Evolutionary conservation across 1,140 invertebrate species (phyloP).

Genomic region (Lutraria rhynchaena): DNA sequence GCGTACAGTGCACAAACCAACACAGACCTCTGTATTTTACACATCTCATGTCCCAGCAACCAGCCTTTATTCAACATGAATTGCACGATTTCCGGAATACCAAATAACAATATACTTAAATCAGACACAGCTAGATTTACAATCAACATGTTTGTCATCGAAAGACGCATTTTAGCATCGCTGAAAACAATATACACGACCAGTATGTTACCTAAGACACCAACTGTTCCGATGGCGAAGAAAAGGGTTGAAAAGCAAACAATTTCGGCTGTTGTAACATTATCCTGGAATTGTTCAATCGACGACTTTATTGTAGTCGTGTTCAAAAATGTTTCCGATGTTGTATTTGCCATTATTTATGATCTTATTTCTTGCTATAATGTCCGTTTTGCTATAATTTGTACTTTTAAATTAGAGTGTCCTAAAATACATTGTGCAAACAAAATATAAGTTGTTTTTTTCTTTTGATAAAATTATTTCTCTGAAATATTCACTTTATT

Average conservation of each 20-base stretch:
- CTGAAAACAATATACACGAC: constrained; percentile 79
- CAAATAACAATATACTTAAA: constrained; percentile 79
- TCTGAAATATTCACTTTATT: too few species aligned
- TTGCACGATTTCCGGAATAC: constrained; percentile 80
- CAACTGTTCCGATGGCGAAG: constrained; percentile 66
- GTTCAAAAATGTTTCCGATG: too few species aligned
- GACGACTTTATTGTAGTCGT: too few species aligned
- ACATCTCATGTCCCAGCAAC: constrained; percentile 76
- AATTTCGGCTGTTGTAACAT: constrained; percentile 52
- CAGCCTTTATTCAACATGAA: constrained; percentile 81
- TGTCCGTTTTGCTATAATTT: too few species aligned
- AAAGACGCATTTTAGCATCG: constrained; percentile 78
- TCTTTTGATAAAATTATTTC: too few species aligned
- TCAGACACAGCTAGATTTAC: constrained; percentile 81
- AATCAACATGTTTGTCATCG: constrained; percentile 81
- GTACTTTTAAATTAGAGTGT: too few species aligned
- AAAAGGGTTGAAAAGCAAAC: constrained; percentile 66
- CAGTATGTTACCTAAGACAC: constrained; percentile 76
- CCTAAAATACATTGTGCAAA: too few species aligned
- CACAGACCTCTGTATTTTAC: constrained; percentile 76
- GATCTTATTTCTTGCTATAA: too few species aligned
- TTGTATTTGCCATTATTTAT: too few species aligned
- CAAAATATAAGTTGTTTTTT: too few species aligned
- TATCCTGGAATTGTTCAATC: constrained; percentile 1
- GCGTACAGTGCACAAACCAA: constrained; percentile 79